Evolutionary conservation across 2,113 vertebrate genomes (phyloP).

Genomic region (Piprites chloris): DNA sequence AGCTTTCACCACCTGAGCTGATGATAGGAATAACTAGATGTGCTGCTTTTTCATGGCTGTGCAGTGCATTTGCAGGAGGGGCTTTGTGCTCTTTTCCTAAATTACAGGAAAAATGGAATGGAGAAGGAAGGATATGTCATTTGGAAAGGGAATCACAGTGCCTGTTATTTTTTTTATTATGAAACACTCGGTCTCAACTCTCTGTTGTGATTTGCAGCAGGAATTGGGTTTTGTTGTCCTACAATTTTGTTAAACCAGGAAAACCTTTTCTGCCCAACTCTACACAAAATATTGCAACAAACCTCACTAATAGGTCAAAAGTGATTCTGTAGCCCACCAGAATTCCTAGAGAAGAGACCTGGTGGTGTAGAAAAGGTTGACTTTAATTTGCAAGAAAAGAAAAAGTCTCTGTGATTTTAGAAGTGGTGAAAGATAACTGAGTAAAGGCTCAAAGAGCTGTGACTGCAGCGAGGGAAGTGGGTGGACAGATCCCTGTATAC

Average conservation of each 20-base stretch:
- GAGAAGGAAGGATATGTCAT: background rate
- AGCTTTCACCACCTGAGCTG: background rate
- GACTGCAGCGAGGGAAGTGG: background rate
- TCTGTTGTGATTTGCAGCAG: background rate
- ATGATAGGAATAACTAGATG: background rate
- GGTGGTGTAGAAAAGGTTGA: background rate
- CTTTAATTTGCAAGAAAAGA: background rate
- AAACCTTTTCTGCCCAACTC: background rate
- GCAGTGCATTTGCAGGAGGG: rapidly evolving
- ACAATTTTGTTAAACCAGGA: background rate
- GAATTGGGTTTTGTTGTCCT: background rate
- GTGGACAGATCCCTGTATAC: conserved; percentile 47
- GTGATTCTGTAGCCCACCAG: background rate
- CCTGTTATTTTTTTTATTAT: background rate
- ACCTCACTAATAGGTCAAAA: background rate
- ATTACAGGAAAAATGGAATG: background rate
- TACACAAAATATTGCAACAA: background rate
- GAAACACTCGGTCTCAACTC: background rate
- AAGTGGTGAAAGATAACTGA: conserved; percentile 6
- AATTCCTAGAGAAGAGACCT: background rate
- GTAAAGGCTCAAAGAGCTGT: background rate
- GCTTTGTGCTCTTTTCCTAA: background rate
- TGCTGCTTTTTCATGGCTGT: background rate
- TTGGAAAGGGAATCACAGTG: background rate
- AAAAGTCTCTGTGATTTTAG: background rate